Percentiles rank a stretch among this genome's conserved stretches.
Conservation (phyloP, 1,140 invertebrate genomes). For the Temnothorax longispinosus region DNA sequence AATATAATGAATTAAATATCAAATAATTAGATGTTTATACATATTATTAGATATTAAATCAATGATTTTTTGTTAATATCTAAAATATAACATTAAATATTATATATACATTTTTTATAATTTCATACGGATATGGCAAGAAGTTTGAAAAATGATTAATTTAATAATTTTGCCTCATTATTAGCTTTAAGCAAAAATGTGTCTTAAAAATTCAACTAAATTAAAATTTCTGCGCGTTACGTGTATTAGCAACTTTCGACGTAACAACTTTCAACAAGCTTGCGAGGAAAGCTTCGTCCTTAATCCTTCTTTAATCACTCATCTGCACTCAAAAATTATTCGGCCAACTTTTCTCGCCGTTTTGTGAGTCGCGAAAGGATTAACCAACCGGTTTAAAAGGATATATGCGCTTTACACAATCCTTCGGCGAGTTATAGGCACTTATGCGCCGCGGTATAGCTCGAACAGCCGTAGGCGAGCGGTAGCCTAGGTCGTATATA, state of each 20-base stretch:
- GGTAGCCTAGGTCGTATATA: background rate
- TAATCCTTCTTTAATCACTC: background rate
- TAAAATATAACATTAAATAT: too few relatives aligned
- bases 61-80: too few relatives aligned
- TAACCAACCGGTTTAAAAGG: background rate
- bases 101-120: too few relatives aligned
- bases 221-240: background rate
- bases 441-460: background rate
- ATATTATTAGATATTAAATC: too few relatives aligned
- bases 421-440: background rate
- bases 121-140: too few relatives aligned
- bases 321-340: background rate
- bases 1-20: too few relatives aligned
- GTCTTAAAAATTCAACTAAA: too few relatives aligned
- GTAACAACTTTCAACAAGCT: background rate
- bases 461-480: slow-evolving; percentile 14
- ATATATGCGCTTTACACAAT: background rate
- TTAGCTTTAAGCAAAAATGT: too few relatives aligned
- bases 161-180: too few relatives aligned
- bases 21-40: too few relatives aligned
- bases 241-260: background rate
- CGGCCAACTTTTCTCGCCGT: background rate
- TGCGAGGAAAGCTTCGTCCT: background rate
- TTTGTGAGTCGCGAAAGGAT: background rate
- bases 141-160: too few relatives aligned